Evolutionary conservation across 2,797 vertebrate genomes (phyloP), one percentile per base, ranked within the genome.

Genomic region (Arnoldichthys spilopterus): DNA sequence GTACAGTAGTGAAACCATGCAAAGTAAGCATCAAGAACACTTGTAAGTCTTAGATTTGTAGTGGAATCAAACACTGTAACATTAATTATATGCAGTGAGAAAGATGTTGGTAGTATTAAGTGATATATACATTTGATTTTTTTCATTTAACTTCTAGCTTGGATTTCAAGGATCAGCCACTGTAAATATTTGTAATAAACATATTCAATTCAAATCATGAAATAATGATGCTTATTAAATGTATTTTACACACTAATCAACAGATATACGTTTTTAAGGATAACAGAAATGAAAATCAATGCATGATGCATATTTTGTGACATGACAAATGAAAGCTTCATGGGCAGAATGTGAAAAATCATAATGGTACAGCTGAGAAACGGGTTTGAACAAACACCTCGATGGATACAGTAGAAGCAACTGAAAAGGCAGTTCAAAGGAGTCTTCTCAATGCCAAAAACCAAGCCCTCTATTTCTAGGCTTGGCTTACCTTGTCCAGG

Each of bases 131-230:
- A n/a, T n/a, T n/a, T n/a, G n/a, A n/a, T n/a, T n/a, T n/a, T n/a
- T n/a, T n/a, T n/a, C n/a, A n/a, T n/a, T n/a, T n/a, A n/a, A n/a
- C n/a, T n/a, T n/a, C n/a, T n/a, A n/a, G 7, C 64, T 58, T 76
- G 59, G 43, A 79, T 81, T 73, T 76, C 30, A 82, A 56, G 40
- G 15, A 43, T 28, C 43, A 54, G 30, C 69, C 63, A 2, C 24
- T 82, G 73, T 82, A 84, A 32, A 84, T 82, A 79, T 69, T 67
- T 84, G 72, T 81, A 81, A 79, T 84, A 84, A 82, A 84, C n/a
- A 16, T 24, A 2, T 59, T 80, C 56, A 62, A 47, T 66, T 62
- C 15, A 15, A 74, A 56, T 26, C 26, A 5, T 68, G 2, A n/a
- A n/a, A n/a, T n/a, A n/a, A 56, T 56, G 8, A 56, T 56, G 22